These are phyloP conservation scores for Phoenicopterus ruber DNA, from an alignment of 2,113 vertebrate species.

Conservation along the genomic window DNA sequence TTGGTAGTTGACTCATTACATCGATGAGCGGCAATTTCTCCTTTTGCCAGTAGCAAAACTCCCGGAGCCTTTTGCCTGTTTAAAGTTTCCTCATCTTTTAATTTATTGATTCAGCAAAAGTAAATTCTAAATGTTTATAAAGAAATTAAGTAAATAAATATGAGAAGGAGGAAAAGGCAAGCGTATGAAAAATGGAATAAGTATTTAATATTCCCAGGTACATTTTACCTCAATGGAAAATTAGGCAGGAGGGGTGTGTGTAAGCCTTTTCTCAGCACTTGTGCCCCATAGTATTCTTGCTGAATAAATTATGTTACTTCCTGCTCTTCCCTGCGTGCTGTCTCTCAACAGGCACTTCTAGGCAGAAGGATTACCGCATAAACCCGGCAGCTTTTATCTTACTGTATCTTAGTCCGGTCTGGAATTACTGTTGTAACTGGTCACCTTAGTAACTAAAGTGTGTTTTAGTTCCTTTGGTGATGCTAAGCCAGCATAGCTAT, in stretches of 20 bases:
- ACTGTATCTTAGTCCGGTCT: background rate
- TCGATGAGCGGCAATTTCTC: background rate
- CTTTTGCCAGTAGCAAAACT: slow-evolving; percentile 11
- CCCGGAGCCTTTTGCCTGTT: background rate
- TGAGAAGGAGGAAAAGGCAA: background rate
- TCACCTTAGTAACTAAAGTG: slow-evolving; percentile 15
- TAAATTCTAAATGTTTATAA: background rate
- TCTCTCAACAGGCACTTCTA: background rate
- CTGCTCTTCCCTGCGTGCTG: background rate
- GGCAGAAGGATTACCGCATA: slow-evolving; percentile 18
- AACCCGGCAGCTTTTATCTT: background rate
- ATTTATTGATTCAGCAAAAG: slow-evolving; percentile 5
- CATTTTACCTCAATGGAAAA: background rate
- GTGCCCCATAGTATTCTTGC: background rate
- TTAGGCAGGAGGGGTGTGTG: background rate
- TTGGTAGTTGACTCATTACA: background rate
- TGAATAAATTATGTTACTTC: slow-evolving; percentile 25
- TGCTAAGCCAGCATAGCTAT: background rate
- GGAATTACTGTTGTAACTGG: background rate
- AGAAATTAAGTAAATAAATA: background rate
- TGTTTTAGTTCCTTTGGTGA: background rate
- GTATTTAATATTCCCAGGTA: background rate
- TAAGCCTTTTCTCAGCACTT: background rate
- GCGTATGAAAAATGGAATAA: background rate
- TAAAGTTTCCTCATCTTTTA: background rate